Evolutionary conservation across 2,797 vertebrate species (phyloP).

Genomic region (Cirrhinus molitorella): DNA sequence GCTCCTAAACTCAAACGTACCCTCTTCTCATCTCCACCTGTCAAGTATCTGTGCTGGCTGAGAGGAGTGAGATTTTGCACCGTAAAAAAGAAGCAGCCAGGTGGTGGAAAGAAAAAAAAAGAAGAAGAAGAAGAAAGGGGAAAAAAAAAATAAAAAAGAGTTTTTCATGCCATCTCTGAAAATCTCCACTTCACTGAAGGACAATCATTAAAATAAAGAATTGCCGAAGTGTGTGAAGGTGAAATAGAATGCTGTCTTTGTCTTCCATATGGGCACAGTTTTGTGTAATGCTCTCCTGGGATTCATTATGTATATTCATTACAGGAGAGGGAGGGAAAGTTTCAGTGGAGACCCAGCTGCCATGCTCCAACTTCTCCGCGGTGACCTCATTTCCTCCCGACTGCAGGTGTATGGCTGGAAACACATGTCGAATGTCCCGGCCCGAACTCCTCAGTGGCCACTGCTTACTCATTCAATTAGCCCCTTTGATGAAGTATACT

Average conservation of each 20-base stretch:
- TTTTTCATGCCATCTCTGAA: slow-evolving; percentile 48
- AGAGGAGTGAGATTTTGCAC: slow-evolving; percentile 21
- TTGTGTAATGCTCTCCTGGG: slow-evolving; percentile 72
- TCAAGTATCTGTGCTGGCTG: slow-evolving; percentile 30
- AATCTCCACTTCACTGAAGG: slow-evolving; percentile 60
- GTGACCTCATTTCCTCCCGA: slow-evolving; percentile 79
- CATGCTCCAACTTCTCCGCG: slow-evolving; percentile 73
- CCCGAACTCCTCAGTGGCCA: slow-evolving; percentile 44
- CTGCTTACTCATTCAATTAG: slow-evolving; percentile 59
- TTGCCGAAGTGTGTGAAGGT: slow-evolving; percentile 73
- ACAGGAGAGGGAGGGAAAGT: slow-evolving; percentile 71
- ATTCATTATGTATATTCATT: slow-evolving; percentile 82
- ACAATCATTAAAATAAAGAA: slow-evolving; percentile 69
- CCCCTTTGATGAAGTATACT: slow-evolving; percentile 56
- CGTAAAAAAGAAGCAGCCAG: slow-evolving; percentile 42
- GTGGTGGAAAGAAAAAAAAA: slow-evolving; percentile 38
- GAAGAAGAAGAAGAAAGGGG: too few relatives aligned
- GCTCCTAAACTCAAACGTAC: slow-evolving; percentile 31
- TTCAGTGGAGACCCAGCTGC: slow-evolving; percentile 78
- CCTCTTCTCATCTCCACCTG: slow-evolving; percentile 58
- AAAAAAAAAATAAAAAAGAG: background rate
- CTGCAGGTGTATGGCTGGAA: slow-evolving; percentile 56
- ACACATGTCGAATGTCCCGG: slow-evolving; percentile 44
- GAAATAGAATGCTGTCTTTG: slow-evolving; percentile 73
- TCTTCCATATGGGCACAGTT: slow-evolving; percentile 81